phyloP scores from a whole-genome alignment of 2,113 vertebrate genomes.

The Notechis scutatus region DNA sequence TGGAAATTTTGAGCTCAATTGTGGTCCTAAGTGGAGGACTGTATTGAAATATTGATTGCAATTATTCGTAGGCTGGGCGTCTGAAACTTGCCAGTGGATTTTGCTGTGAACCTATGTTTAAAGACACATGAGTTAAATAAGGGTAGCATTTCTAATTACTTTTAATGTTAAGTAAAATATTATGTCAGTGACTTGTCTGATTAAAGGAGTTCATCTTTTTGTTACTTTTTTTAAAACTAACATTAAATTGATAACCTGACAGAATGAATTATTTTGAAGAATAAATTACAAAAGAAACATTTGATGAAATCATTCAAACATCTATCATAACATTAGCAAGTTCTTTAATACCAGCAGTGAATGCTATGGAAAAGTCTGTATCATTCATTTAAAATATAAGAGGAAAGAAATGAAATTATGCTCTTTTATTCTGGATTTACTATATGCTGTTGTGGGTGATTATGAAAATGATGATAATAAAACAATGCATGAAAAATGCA shows the following conservation, averaged over 20 bases:
- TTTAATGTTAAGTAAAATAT: not conserved
- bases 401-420: constrained; percentile 48
- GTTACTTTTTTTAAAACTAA: not conserved
- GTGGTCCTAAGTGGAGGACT: not conserved
- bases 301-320: constrained; percentile 27
- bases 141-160: not conserved
- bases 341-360: constrained; percentile 34
- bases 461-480: constrained; percentile 12
- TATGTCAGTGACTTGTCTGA: not conserved
- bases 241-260: constrained; percentile 16
- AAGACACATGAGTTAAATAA: not conserved
- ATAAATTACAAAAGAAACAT: constrained; percentile 18
- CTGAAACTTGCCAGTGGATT: not conserved
- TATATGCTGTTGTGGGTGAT: not conserved
- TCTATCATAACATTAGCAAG: constrained; percentile 24
- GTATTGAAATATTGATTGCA: not conserved
- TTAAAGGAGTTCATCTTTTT: not conserved
- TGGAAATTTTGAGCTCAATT: not conserved
- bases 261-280: constrained; percentile 8
- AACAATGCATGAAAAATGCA: constrained; percentile 59
- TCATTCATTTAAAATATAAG: constrained; percentile 34
- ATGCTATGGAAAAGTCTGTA: constrained; percentile 32
- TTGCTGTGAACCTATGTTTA: not conserved
- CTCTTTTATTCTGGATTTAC: constrained; percentile 50
- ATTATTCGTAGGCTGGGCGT: not conserved